A percentile compares a stretch with the other conserved stretches of the same genome.
Conservation (phyloP, 37 sponge, comb jelly and placozoan species). For the Axinella damicornis region DNA sequence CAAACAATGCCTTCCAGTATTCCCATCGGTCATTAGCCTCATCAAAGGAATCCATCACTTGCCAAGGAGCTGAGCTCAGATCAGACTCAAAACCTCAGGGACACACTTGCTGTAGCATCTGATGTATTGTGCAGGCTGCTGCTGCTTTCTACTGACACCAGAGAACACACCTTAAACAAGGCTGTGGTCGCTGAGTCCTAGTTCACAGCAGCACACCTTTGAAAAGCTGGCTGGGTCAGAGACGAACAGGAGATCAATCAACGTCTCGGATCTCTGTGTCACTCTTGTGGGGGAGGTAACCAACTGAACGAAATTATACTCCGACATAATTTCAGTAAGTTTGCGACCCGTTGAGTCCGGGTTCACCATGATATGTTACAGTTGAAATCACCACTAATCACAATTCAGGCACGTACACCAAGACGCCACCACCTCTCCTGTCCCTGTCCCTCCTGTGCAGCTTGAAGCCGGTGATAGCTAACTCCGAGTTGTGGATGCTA, state of each 20-base stretch:
- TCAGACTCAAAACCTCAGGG: not conserved
- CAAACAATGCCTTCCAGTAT: constrained; percentile 29
- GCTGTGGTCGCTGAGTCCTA: constrained; percentile 30
- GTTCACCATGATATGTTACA: constrained; percentile 13
- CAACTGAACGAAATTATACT: constrained; percentile 12
- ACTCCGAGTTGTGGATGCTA: too few relatives aligned
- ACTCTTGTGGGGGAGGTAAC: constrained; percentile 2
- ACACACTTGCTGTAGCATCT: too few relatives aligned
- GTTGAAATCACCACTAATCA: constrained; percentile 34
- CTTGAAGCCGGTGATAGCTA: too few relatives aligned
- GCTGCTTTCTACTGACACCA: not conserved
- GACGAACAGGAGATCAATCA: constrained; percentile 20
- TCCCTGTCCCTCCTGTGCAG: too few relatives aligned
- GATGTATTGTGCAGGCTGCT: too few relatives aligned
- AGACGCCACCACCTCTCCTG: constrained; percentile 11
- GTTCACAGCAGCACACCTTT: not conserved
- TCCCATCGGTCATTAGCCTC: constrained; percentile 29
- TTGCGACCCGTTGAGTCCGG: not conserved
- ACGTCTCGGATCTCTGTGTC: constrained; percentile 15
- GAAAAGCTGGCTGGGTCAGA: not conserved
- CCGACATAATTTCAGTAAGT: not conserved
- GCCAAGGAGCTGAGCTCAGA: constrained; percentile 29
- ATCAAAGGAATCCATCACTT: constrained; percentile 24
- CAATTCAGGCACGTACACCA: constrained; percentile 36
- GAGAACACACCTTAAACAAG: constrained; percentile 22